Evolutionary conservation across 2,888 invertebrate genomes (phyloP).

Genomic region (Branchipolynoe longqiensis): DNA sequence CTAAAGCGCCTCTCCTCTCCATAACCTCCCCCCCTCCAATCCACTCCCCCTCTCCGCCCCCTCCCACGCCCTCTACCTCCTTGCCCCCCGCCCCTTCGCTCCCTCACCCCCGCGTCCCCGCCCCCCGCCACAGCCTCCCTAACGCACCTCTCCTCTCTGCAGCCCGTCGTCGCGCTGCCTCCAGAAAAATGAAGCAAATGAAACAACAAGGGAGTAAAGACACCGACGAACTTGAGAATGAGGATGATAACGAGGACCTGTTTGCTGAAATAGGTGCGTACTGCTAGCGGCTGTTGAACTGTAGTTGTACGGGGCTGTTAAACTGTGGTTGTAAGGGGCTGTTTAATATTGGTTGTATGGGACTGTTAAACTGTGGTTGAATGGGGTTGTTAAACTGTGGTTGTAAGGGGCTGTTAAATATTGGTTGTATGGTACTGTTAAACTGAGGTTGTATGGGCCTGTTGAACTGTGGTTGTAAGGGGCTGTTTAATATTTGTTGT

Average conservation of each 20-base stretch:
- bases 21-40: too few relatives aligned
- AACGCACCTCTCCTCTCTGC: too few relatives aligned
- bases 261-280: constrained; percentile 68
- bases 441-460: neutral
- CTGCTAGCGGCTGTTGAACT: too few relatives aligned
- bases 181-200: constrained; percentile 69
- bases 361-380: too few relatives aligned
- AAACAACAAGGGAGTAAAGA: constrained; percentile 68
- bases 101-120: too few relatives aligned
- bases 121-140: too few relatives aligned
- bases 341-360: neutral
- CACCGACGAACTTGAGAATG: constrained; percentile 67
- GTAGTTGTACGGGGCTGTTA: neutral
- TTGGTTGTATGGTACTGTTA: neutral
- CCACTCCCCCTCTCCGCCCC: too few relatives aligned
- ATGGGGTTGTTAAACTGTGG: neutral
- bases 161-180: constrained; percentile 69
- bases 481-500: too few relatives aligned
- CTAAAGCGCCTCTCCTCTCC: too few relatives aligned
- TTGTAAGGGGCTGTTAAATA: neutral
- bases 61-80: too few relatives aligned
- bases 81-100: too few relatives aligned
- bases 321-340: neutral
- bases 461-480: too few relatives aligned
- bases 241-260: constrained; percentile 68